Evolutionary conservation across 2,113 vertebrate species (phyloP), one percentile per base, ranked within the genome.

Genomic region (Myanophis thanlyinensis): DNA sequence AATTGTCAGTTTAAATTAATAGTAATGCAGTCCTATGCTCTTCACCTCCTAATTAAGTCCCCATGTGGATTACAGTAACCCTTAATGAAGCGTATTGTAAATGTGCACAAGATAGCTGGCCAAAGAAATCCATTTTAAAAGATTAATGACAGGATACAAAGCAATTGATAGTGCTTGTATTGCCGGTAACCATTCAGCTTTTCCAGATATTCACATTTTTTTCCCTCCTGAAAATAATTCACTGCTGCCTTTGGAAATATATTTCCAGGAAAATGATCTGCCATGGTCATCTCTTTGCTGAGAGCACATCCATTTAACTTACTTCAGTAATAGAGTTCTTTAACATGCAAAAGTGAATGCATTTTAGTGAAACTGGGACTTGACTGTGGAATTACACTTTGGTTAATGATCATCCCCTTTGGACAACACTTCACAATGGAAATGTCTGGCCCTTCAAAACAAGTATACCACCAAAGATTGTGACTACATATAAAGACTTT

Each of bases 281-380:
- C 67, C 93, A 92, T 3, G 91, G 87, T n/a, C 3, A 91, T 94
- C 92, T 35, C 91, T 91, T 94, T 93, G 54, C 93, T 84, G 20
- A 93, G 88, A 51, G 91, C 94, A 90, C 94, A 93, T 91, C 93
- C 90, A 95, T 93, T 96, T 96, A 97, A 97, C 96, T 93, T 86
- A 94, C 35, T 40, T 22, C 92, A 95, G 93, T 88, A 95, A 97
- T 40, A n/a, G 91, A 93, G 93, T 94, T 93, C 92, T 93, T 95
- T 91, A 89, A 93, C 91, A 87, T 23, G 87, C 93, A 95, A 93
- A 96, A 95, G n/a, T 84, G 85, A 94, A 96, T 86, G 56, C 89
- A 94, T 47, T 95, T 93, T 91, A 92, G 94, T 92, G 96, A 90
- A 96, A 94, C 67, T 94, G 88, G 94, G 87, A 47, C 90, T 89